A percentile compares a stretch with the other conserved stretches of the same genome.
Conservation (phyloP, 2,113 vertebrate species). For the Azemiops feae region DNA sequence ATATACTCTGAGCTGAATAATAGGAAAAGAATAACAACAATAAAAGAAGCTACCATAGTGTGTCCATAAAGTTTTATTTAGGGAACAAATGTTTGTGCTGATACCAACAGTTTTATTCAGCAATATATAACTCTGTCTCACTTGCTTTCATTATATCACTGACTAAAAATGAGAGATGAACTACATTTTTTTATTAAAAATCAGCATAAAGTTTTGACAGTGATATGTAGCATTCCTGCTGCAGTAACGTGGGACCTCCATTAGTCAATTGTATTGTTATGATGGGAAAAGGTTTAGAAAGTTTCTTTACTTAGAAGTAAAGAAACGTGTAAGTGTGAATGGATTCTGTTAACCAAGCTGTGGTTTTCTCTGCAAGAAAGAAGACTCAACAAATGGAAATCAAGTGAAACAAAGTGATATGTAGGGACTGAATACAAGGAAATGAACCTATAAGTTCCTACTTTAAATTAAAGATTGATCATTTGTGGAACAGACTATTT, state of each 20-base stretch:
- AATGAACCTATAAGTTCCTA: background rate
- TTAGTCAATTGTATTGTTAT: background rate
- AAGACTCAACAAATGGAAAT: background rate
- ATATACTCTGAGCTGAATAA: background rate
- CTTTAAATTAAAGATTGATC: background rate
- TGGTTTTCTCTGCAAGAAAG: background rate
- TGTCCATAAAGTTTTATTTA: background rate
- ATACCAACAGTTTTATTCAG: conserved; percentile 16
- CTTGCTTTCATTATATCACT: conserved; percentile 27
- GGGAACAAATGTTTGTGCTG: background rate
- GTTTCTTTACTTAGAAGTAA: background rate
- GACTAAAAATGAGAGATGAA: conserved; percentile 33
- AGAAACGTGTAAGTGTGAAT: background rate
- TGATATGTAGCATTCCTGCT: conserved; percentile 1
- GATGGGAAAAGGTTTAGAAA: background rate
- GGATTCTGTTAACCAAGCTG: background rate
- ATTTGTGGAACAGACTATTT: background rate
- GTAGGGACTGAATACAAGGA: background rate
- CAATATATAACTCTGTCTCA: background rate
- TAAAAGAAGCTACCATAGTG: background rate
- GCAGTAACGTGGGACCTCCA: conserved; percentile 1
- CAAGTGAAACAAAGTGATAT: background rate
- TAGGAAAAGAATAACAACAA: background rate
- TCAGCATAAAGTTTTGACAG: conserved; percentile 13
- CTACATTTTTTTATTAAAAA: conserved; percentile 15